Evolutionary conservation across 1,140 invertebrate species (phyloP), one percentile per base, ranked within the genome.

Genomic region (Chrysopa pallens): DNA sequence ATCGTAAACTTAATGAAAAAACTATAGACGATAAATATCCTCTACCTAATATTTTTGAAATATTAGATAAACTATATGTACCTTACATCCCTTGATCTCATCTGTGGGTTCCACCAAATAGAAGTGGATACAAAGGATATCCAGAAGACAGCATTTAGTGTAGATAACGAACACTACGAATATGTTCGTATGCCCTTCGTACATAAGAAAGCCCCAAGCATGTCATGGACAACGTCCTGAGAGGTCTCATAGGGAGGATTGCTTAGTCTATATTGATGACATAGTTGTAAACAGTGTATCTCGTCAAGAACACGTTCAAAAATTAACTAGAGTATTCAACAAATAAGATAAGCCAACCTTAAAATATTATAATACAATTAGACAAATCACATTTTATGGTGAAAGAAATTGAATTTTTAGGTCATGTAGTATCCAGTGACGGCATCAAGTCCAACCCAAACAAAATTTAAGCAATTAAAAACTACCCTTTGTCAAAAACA

Each of bases 21-120:
- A 62, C 58, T 9, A 49, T 62, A 17, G 52, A 51, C 6, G 68
- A 74, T 49, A 52, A 46, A 33, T 76, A 63, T 50, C 71, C 72
- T 1, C 43, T 75, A 2, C 70, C 70, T 8, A 46, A 61, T 9
- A 70, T 73, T 9, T 53, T 58, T 5, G 64, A 70, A 12, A 61
- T 61, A 15, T 42, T 64, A 40, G 61, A 71, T 46, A 53, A 58
- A 29, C 40, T 73, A 54, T 31, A 56, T 52, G 38, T 67, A 61
- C 47, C 72, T 72, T 47, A 52, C 57, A 3, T 60, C 59, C 1
- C 44, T 73, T 1, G 70, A 75, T 51, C 42, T 70, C 9, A 51
- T 52, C 0, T 58, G 52, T 14, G 68, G 63, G 0, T 70, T 64
- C 42, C 54, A 61, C 42, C 58, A 76, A 52, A 58, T 73, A 6